phyloP scores from a whole-genome alignment of 2,888 invertebrate genomes.

The Drosophila paramelanica region DNA sequence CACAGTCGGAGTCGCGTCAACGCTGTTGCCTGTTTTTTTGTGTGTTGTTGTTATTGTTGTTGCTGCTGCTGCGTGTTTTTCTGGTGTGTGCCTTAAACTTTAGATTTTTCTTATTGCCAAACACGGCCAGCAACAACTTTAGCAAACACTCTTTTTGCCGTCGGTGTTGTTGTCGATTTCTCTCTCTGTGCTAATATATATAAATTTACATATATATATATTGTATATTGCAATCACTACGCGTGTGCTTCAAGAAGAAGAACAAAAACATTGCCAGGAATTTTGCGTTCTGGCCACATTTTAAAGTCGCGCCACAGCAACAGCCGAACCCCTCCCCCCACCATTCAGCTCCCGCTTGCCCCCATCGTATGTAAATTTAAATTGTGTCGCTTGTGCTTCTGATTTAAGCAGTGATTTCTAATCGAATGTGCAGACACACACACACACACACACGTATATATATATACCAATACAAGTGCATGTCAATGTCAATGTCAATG shows the following conservation, averaged over 20 bases:
- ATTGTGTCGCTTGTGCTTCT: conserved; percentile 64
- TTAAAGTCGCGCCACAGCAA: conserved; percentile 37
- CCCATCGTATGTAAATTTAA: conserved; percentile 65
- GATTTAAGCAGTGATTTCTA: conserved; percentile 72
- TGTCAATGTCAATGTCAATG: conserved; percentile 76
- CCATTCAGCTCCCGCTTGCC: neutral
- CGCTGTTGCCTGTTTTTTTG: conserved; percentile 25
- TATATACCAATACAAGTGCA: conserved; percentile 26
- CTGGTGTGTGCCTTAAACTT: conserved; percentile 46
- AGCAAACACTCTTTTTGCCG: conserved; percentile 46
- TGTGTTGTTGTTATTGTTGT: conserved; percentile 18
- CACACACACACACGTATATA: conserved; percentile 1
- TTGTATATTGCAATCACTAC: conserved; percentile 22
- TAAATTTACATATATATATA: conserved; percentile 13
- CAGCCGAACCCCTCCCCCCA: neutral
- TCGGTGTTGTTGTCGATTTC: conserved; percentile 21
- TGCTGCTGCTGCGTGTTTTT: conserved; percentile 14
- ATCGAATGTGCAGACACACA: conserved; percentile 48
- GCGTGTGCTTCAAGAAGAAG: conserved; percentile 50
- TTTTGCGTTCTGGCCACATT: conserved; percentile 30
- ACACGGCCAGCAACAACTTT: conserved; percentile 30
- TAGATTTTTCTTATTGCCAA: conserved; percentile 36
- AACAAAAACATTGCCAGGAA: conserved; percentile 39
- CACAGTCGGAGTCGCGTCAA: conserved; percentile 65
- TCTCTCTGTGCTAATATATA: conserved; percentile 7